These are phyloP conservation scores for Elephantulus edwardii DNA, from an alignment of 2,113 vertebrate species.

Conservation along the genomic window DNA sequence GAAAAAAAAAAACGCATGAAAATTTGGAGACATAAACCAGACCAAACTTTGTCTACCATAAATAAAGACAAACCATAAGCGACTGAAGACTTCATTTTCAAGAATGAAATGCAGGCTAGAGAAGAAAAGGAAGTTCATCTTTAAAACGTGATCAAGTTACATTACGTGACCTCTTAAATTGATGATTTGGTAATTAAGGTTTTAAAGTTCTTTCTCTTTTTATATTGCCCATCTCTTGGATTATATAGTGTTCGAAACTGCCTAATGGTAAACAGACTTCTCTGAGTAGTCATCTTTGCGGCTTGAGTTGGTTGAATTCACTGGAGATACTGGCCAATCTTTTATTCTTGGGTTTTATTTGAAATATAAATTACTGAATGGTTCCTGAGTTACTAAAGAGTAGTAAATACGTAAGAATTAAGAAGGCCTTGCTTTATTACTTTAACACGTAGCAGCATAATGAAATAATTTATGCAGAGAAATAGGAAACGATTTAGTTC, in stretches of 20 bases:
- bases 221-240: conserved; percentile 53
- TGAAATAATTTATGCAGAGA: conserved; percentile 29
- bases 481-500: conserved; percentile 1
- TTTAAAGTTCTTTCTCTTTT: conserved; percentile 59
- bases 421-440: conserved; percentile 22
- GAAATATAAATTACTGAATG: conserved; percentile 20
- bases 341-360: conserved; percentile 45
- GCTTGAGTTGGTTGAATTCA: conserved; percentile 34
- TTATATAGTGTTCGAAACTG: conserved; percentile 52
- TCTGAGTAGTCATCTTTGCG: neutral
- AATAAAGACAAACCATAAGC: conserved; percentile 33
- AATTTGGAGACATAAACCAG: neutral
- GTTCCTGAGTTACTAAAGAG: conserved; percentile 22
- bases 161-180: conserved; percentile 43
- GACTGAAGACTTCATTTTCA: neutral
- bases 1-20: too few relatives aligned
- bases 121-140: neutral
- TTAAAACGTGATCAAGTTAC: conserved; percentile 24
- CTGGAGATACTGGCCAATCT: conserved; percentile 10
- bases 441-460: neutral
- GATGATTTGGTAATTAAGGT: conserved; percentile 57
- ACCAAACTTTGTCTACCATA: conserved; percentile 52
- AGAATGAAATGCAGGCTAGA: neutral
- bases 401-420: conserved; percentile 32
- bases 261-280: conserved; percentile 38